Evolutionary conservation across 2,888 invertebrate species (phyloP).

Genomic region (Augochlorella aurata): DNA sequence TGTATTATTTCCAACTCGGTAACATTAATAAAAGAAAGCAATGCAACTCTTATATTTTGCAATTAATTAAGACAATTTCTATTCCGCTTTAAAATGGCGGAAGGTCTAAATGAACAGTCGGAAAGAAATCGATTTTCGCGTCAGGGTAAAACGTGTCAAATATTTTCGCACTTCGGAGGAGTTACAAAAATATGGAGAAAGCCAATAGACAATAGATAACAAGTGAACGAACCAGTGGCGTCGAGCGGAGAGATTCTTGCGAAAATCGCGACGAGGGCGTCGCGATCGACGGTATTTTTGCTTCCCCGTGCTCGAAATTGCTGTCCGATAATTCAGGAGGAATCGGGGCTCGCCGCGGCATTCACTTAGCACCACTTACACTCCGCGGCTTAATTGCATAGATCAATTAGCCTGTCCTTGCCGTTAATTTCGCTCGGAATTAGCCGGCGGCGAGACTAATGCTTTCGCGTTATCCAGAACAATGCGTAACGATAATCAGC

Average conservation of each 20-base stretch:
- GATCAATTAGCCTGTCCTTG: slow-evolving; percentile 59
- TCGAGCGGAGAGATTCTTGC: neutral
- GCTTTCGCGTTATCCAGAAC: slow-evolving; percentile 35
- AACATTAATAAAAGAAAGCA: neutral
- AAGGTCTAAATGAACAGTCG: no score
- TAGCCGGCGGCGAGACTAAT: slow-evolving; percentile 35
- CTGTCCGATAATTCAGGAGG: slow-evolving; percentile 39
- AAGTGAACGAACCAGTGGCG: neutral
- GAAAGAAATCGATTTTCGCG: no score
- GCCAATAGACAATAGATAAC: no score
- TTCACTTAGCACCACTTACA: slow-evolving; percentile 50
- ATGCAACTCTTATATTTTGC: neutral
- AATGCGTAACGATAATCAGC: slow-evolving; percentile 31
- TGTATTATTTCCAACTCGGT: neutral
- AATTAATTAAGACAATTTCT: neutral
- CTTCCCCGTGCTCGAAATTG: slow-evolving; percentile 42
- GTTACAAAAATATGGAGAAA: no score
- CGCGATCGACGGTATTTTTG: neutral
- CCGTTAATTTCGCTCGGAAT: slow-evolving; percentile 47
- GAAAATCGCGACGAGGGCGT: neutral
- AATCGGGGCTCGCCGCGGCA: slow-evolving; percentile 39
- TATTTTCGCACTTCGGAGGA: no score
- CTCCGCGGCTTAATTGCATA: slow-evolving; percentile 44
- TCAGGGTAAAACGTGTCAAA: no score
- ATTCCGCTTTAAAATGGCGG: neutral